Base-by-base conservation (phyloP, 2,888 invertebrate genomes). In the Pollenia griseotomentosa region DNA sequence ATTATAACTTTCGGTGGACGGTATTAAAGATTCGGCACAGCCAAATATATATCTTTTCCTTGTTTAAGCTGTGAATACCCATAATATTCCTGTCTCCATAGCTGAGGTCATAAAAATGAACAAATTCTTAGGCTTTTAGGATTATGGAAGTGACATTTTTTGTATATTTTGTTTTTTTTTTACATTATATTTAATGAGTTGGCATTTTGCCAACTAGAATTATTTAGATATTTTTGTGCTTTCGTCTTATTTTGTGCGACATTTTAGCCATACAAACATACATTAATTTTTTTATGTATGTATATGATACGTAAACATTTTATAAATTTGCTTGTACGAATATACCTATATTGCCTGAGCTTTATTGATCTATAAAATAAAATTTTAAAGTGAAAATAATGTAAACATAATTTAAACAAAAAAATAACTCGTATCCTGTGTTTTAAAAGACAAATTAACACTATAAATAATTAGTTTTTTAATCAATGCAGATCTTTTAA, bases 101-200 rank as follows among this genome's bases (percentile, higher is more conserved):
- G 10, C 42, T 16, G 51, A 10, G 6, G 12, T 16, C 33, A 23
- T 66, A 6, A 44, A 44, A 55, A 51, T n/a, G 40, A 53, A 53
- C 3, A 51, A 16, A 7, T 65, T 73, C 65, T 48, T 63, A 16
- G 6, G 11, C 53, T 3, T 65, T 73, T 19, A 33, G 57, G 40
- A 40, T 55, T 48, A 66, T 74, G 57, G 57, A 74, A 66, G 11
- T 66, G 74, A 57, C 59, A 81, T 57, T 66, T 65, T 80, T 51
- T 66, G 14, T 59, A 59, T 48, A 33, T 23, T 40, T 55, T 44
- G 16, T 63, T 70, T 19, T 53, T 11, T 68, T 23, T 74, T 14
- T 33, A 42, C 14, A 63, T 80, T 65, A 71, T 16, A 55, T 68
- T 81, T 81, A 81, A 57, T 81, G 55, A 73, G 48, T 66, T 82